These are phyloP conservation scores for Aurelia aurita complex sp. Pacific DNA, from an alignment of 30 jellyfish, hydroid and myxozoan species.

Conservation along the genomic window DNA sequence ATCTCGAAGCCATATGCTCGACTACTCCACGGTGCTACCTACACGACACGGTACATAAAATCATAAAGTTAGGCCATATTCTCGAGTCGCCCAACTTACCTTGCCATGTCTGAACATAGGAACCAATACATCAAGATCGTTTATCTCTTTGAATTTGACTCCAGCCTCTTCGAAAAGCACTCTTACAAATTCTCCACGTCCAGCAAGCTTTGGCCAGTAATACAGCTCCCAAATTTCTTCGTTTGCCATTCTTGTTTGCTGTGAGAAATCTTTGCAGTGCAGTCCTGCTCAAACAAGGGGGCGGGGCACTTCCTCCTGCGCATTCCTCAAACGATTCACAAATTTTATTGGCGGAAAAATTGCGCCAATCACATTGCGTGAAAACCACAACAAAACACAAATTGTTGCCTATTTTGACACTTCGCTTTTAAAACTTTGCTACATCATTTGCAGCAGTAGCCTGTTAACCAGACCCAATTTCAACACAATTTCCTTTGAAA, in stretches of 20 bases:
- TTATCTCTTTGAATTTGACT: constrained; percentile 21
- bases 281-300: background rate
- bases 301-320: background rate
- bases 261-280: background rate
- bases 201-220: constrained; percentile 48
- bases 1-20: too few relatives aligned
- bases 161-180: constrained; percentile 66
- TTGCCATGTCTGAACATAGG: constrained; percentile 42
- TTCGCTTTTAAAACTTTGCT: too few relatives aligned
- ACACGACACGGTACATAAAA: background rate
- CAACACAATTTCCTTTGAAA: too few relatives aligned
- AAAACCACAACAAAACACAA: too few relatives aligned
- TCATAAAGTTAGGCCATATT: background rate
- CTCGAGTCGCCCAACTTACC: background rate
- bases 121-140: constrained; percentile 27
- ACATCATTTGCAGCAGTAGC: too few relatives aligned
- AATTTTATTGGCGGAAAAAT: too few relatives aligned
- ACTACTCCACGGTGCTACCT: too few relatives aligned
- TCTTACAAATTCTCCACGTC: constrained; percentile 63
- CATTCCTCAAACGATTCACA: too few relatives aligned
- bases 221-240: constrained; percentile 37
- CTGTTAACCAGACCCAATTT: too few relatives aligned
- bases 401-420: too few relatives aligned
- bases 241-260: constrained; percentile 22
- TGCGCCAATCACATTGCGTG: too few relatives aligned